Base-by-base conservation (phyloP, 2,888 invertebrate species). In the Stictocephala bisonia region DNA sequence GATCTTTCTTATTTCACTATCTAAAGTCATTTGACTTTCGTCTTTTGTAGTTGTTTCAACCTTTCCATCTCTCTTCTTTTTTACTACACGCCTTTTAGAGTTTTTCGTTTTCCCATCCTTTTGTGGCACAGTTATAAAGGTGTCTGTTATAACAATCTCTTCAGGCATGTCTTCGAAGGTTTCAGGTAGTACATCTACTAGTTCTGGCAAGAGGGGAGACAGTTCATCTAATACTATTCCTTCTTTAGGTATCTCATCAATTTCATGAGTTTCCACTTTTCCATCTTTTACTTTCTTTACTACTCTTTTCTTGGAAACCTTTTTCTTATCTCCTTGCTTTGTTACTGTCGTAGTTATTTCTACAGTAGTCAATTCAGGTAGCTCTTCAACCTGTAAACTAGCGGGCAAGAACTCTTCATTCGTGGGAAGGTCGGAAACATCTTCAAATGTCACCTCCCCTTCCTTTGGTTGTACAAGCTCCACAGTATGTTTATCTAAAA, bases 311-410 rank as follows among this genome's bases (percentile, higher is more conserved):
- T 84, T 87, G 0, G 86, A 84, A 2, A 84, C 82, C 0, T 85
- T 85, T 73, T 84, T 87, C 2, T 85, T 86, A 13, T 83, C 79
- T 64, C 83, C 79, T 78, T 83, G 80, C 79, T 84, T 80, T 58
- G 53, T 73, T 11, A 77, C 41, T 74, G 74, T 20, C 73, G 78
- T 71, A 73, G 75, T 26, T 13, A 81, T 74, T 76, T 80, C 77
- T 73, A 81, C 77, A 13, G 80, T 71, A 6, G 71, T 83, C 82
- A 85, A 84, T 4, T 86, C 85, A 77, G 83, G 75, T 27, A 86
- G 81, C 82, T 86, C 86, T 80, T 86, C 86, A 80, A 82, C 82
- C 78, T 82, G 82, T 81, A 40, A 22, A 48, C 41, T 18, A 22
- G 41, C 48, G 53, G 53, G 41, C 24, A 60, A 35, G 18, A 20